Percentiles rank a stretch among this genome's conserved stretches.
Evolutionary conservation across 2,888 invertebrate species (phyloP).

Genomic region (Oligia strigilis): DNA sequence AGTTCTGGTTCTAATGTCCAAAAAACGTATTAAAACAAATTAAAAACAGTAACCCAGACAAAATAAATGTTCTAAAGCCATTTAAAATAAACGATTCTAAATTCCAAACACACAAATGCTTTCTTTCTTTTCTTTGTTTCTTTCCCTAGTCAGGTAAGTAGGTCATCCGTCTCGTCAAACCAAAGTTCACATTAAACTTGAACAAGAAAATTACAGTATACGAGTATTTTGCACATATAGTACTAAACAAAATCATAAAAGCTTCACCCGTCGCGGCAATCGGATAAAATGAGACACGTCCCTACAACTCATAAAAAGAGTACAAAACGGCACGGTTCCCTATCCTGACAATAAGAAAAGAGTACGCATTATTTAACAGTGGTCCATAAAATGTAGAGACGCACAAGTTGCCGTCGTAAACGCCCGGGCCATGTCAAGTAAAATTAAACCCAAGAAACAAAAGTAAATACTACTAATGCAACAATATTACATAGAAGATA

Average conservation of each 20-base stretch:
- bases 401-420: conserved; percentile 80
- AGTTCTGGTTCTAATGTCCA: neutral
- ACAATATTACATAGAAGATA: conserved; percentile 59
- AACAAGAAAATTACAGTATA: conserved; percentile 38
- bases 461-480: conserved; percentile 58
- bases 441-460: conserved; percentile 77
- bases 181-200: conserved; percentile 37
- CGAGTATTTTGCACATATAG: conserved; percentile 40
- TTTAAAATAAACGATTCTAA: neutral
- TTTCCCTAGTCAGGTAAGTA: neutral
- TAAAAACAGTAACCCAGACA: neutral
- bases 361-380: conserved; percentile 84
- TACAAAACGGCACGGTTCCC: conserved; percentile 78
- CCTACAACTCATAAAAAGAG: conserved; percentile 81
- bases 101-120: conserved; percentile 7
- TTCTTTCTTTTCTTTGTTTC: too few species aligned
- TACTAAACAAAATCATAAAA: conserved; percentile 68
- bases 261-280: conserved; percentile 63
- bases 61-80: neutral
- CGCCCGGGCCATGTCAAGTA: conserved; percentile 75
- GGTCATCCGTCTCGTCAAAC: conserved; percentile 16
- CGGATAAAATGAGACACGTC: conserved; percentile 79
- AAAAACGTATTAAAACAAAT: neutral
- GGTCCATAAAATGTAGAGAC: conserved; percentile 79
- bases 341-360: conserved; percentile 79